A percentile compares a stretch with the other conserved stretches of the same genome.
phyloP scores from a whole-genome alignment of 2,797 vertebrate genomes.

The Melanotaenia pygmaea region DNA sequence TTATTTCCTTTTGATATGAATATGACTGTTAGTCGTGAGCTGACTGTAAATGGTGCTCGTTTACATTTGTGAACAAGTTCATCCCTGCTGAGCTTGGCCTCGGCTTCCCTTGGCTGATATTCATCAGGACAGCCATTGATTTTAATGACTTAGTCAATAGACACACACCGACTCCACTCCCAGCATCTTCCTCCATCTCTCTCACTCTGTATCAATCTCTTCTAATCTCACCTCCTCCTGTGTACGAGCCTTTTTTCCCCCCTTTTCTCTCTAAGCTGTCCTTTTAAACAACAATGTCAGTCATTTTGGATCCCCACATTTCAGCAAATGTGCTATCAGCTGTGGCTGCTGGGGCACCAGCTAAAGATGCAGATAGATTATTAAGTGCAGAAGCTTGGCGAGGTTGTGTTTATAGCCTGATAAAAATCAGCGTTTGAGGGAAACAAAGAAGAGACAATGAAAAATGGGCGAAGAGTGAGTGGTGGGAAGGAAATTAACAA shows the following conservation, averaged over 20 bases:
- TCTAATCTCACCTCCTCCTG: conserved; percentile 23
- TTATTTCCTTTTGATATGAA: conserved; percentile 48
- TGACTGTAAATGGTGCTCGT: conserved; percentile 56
- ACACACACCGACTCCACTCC: conserved; percentile 56
- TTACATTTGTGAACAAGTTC: conserved; percentile 38
- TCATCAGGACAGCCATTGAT: conserved; percentile 73
- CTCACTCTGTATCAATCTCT: conserved; percentile 27
- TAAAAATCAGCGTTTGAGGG: conserved; percentile 27
- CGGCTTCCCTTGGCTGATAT: conserved; percentile 61
- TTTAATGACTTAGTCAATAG: conserved; percentile 75
- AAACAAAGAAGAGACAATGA: conserved; percentile 40
- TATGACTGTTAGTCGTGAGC: conserved; percentile 29
- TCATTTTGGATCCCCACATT: conserved; percentile 9
- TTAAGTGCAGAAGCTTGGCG: conserved; percentile 1
- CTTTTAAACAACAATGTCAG: conserved; percentile 24
- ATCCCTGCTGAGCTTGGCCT: conserved; percentile 60
- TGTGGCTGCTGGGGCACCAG: neutral
- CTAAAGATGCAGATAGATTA: conserved; percentile 17
- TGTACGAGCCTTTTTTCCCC: neutral
- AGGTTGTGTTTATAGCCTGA: neutral
- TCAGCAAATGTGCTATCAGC: conserved; percentile 21
- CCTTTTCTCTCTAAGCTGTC: conserved; percentile 3
- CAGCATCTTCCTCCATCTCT: conserved; percentile 48
- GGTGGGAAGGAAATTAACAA: conserved; percentile 57
- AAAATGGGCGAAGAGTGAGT: conserved; percentile 13